phyloP scores from a whole-genome alignment of 2,113 vertebrate species.

The Asarcornis scutulata region DNA sequence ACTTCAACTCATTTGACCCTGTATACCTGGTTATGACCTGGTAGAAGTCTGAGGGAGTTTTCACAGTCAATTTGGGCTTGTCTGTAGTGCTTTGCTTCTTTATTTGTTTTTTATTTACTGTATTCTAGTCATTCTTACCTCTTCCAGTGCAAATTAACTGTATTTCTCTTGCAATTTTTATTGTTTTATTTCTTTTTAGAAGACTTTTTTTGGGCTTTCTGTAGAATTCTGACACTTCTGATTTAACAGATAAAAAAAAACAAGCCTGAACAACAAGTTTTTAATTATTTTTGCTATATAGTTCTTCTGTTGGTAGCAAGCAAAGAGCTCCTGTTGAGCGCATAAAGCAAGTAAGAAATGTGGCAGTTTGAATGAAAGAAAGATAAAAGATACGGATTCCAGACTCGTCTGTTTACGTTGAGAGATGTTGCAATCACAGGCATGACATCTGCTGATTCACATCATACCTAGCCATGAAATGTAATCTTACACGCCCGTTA shows the following conservation, averaged over 20 bases:
- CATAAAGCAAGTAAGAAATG: background rate
- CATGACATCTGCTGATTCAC: background rate
- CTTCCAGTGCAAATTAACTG: background rate
- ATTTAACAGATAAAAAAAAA: background rate
- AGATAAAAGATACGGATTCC: background rate
- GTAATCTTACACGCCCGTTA: background rate
- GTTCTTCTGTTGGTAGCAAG: background rate
- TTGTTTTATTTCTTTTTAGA: background rate
- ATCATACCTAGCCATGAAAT: background rate
- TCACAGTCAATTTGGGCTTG: background rate
- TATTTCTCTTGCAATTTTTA: background rate
- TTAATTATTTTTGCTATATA: background rate
- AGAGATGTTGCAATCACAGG: conserved; percentile 18
- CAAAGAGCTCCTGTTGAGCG: background rate
- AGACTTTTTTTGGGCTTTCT: background rate
- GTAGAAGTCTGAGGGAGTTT: background rate
- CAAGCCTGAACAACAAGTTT: background rate
- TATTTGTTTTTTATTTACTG: background rate
- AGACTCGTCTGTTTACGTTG: background rate
- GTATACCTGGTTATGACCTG: background rate
- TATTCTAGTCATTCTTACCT: background rate
- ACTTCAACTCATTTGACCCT: background rate
- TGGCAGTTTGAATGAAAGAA: background rate
- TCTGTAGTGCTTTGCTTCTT: background rate
- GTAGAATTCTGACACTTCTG: background rate